Base-by-base conservation (phyloP, 2,888 invertebrate genomes). In the Rhaphigaster nebulosa region DNA sequence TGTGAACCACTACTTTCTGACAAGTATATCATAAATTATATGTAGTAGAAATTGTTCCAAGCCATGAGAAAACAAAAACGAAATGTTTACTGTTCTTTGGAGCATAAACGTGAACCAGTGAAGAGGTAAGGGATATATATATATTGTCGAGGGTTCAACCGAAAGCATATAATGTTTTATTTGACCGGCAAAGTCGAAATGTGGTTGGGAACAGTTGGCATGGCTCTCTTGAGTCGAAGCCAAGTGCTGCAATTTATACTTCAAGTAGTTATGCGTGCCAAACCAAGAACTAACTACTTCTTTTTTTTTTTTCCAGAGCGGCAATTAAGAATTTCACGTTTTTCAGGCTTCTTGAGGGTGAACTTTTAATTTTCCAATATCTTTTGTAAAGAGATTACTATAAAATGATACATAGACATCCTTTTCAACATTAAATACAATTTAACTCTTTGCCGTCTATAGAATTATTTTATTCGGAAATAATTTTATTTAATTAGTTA, bases 141-240 rank as follows among this genome's bases (percentile, higher is more conserved):
- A 65, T 29, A 65, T 65, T 65, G 29, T 15, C n/a, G 65, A 29
- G 65, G 65, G 29, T 65, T 65, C 65, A 65, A 65, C 65, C 15
- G 65, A 65, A 65, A 65, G 65, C 65, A 65, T 65, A 65, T 65
- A 65, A 65, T 65, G 65, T 65, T 65, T 65, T 65, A 65, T 65
- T 65, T 65, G 65, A 65, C 29, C 65, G 65, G 65, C 29, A 15
- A 65, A 65, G 65, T 65, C 65, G 65, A 65, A 65, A 65, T 65
- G 65, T 65, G 65, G 65, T 29, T 29, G n/a, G 29, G 65, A 65
- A 65, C 65, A 65, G 29, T 65, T 65, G 65, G 65, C 65, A 65
- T 65, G 65, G 65, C 15, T 65, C 20, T 65, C 65, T 65, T 65
- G 65, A 65, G 65, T 29, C 65, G 29, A 65, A 65, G 65, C 65